Evolutionary conservation across 1,140 invertebrate genomes (phyloP).

Genomic region (Phortica variegata): DNA sequence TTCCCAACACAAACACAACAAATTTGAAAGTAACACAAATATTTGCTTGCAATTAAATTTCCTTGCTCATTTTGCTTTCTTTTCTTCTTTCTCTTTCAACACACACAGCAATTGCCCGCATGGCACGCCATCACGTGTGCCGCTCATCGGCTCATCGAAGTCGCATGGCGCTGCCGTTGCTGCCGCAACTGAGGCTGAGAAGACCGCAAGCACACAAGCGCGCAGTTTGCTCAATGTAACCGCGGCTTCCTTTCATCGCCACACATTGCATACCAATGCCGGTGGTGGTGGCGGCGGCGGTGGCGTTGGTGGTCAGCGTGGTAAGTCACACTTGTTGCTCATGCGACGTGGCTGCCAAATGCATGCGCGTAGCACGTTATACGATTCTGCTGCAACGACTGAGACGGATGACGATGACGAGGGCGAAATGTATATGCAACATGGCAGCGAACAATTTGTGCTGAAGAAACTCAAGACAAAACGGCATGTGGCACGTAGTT

Average conservation of each 20-base stretch:
- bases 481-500: constrained; percentile 7
- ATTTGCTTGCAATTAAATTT: no score
- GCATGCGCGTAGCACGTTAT: constrained; percentile 27
- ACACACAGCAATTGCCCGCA: constrained; percentile 62
- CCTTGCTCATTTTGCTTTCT: constrained; percentile 2
- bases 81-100: background rate
- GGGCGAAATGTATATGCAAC: constrained; percentile 26
- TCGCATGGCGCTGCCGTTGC: constrained; percentile 26
- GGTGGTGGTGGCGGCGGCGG: constrained; percentile 11
- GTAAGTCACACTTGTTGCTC: constrained; percentile 37
- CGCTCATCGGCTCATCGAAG: constrained; percentile 66
- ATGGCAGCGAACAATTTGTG: constrained; percentile 45
- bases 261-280: constrained; percentile 38
- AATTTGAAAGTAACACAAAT: no score
- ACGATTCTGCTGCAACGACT: constrained; percentile 38
- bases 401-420: constrained; percentile 50
- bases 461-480: constrained; percentile 30
- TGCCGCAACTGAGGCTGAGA: constrained; percentile 16
- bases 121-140: constrained; percentile 71
- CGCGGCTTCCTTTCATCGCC: constrained; percentile 40
- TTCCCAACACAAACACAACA: no score
- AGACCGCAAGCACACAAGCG: constrained; percentile 13
- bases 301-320: constrained; percentile 8
- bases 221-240: constrained; percentile 33
- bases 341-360: constrained; percentile 34